Evolutionary conservation across 2,797 vertebrate genomes (phyloP).

Genomic region (Chrysocyon brachyurus): DNA sequence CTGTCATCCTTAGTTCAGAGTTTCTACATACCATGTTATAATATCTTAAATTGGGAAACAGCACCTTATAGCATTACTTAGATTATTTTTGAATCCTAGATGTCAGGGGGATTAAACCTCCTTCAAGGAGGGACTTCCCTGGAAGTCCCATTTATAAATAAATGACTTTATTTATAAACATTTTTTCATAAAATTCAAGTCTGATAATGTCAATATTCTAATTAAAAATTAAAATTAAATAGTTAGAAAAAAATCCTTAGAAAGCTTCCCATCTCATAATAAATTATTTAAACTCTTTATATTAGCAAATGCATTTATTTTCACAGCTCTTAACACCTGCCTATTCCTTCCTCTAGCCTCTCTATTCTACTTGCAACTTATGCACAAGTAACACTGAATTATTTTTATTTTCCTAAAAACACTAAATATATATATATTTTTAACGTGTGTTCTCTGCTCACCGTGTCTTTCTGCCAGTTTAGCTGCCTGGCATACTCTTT

Average conservation of each 20-base stretch:
- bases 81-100: background rate
- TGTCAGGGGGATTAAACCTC: background rate
- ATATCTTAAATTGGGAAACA: background rate
- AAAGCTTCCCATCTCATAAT: background rate
- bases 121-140: background rate
- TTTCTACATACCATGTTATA: background rate
- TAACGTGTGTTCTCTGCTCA: background rate
- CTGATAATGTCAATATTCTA: background rate
- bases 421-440: background rate
- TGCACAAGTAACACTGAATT: background rate
- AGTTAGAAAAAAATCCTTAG: background rate
- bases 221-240: background rate
- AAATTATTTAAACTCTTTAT: background rate
- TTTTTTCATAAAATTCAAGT: background rate
- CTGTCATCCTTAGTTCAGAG: background rate
- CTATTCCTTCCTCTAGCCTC: background rate
- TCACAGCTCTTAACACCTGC: background rate
- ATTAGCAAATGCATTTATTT: background rate
- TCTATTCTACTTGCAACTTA: background rate
- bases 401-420: constrained; percentile 6
- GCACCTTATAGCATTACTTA: background rate
- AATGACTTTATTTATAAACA: background rate
- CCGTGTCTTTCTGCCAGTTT: background rate
- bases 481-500: background rate
- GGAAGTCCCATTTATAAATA: too few species aligned